Evolutionary conservation across 2,797 vertebrate genomes (phyloP), one percentile per base, ranked within the genome.

Genomic region (Notoglanidium macrostoma): DNA sequence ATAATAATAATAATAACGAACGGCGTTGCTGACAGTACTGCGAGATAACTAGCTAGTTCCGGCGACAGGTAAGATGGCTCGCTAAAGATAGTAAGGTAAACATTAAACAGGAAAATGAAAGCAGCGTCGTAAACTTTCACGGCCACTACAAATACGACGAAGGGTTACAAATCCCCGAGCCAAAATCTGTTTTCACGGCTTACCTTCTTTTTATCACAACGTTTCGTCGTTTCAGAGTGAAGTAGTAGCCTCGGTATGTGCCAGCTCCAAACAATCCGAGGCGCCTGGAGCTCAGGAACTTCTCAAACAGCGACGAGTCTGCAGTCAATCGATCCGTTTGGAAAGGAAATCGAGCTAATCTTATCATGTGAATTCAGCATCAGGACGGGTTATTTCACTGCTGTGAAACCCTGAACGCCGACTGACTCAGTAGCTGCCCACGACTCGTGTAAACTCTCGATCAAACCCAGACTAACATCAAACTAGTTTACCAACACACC

Each of bases 21-120:
- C 14, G 14, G 44, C 12, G 10, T 55, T 23, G 1, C 4, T 5
- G 70, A 54, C 4, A 19, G 21, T 6, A 46, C 14, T 0, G 2
- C 6, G 19, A 65, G 19, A 65, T 26, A 59, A 17, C 12, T 11
- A 19, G 55, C 40, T 67, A 35, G 26, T 35, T 78, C 74, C 44
- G n/a, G 72, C 17, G 40, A 85, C 84, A 78, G 84, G 84, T 85
- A 78, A 85, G 46, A 65, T 51, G 57, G 29, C 57, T 61, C n/a
- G 84, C 1, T 51, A 67, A 10, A 61, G 11, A 35, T 2, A 68
- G 15, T 2, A 32, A 51, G 51, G 29, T 35, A 35, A 35, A 35
- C 35, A 35, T 35, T 55, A 57, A 88, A 76, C 79, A n/a, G 12
- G 3, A 7, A 86, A 26, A 59, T 0, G 26, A 65, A 61, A 10